These are phyloP conservation scores for Macroramphosus scolopax DNA, from an alignment of 2,797 vertebrate species.

Conservation along the genomic window DNA sequence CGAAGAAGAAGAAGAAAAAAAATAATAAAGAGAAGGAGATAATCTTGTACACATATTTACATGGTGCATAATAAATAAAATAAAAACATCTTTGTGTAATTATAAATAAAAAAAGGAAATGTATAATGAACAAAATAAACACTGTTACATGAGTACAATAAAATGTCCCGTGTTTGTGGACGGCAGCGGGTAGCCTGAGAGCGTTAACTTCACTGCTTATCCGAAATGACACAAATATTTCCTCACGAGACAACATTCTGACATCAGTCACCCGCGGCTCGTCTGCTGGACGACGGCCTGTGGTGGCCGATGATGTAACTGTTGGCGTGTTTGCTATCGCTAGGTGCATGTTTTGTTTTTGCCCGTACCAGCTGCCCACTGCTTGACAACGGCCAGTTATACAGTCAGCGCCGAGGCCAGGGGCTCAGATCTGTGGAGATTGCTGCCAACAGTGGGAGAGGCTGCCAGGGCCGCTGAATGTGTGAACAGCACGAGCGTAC, in stretches of 20 bases:
- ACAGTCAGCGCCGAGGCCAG: constrained; percentile 15
- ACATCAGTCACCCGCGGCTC: constrained; percentile 32
- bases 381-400: constrained; percentile 10
- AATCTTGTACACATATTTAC: too few relatives aligned
- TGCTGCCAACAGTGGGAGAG: constrained; percentile 22
- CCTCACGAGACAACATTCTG: constrained; percentile 27
- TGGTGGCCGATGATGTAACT: constrained; percentile 28
- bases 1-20: too few relatives aligned
- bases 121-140: too few relatives aligned
- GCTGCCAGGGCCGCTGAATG: constrained; percentile 25
- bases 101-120: too few relatives aligned
- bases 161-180: constrained; percentile 25
- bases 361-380: constrained; percentile 9
- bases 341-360: constrained; percentile 23
- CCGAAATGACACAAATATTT: constrained; percentile 48
- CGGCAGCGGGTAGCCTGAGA: constrained; percentile 23
- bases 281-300: constrained; percentile 3
- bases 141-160: neutral
- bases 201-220: constrained; percentile 31
- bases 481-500: constrained; percentile 24
- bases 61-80: too few relatives aligned
- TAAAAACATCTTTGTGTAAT: too few relatives aligned
- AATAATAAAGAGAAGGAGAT: too few relatives aligned
- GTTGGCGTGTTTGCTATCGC: constrained; percentile 15
- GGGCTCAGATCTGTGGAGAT: constrained; percentile 38